Evolutionary conservation across 2,797 vertebrate species (phyloP), one percentile per base, ranked within the genome.

Genomic region (Bradypodion ventrale): DNA sequence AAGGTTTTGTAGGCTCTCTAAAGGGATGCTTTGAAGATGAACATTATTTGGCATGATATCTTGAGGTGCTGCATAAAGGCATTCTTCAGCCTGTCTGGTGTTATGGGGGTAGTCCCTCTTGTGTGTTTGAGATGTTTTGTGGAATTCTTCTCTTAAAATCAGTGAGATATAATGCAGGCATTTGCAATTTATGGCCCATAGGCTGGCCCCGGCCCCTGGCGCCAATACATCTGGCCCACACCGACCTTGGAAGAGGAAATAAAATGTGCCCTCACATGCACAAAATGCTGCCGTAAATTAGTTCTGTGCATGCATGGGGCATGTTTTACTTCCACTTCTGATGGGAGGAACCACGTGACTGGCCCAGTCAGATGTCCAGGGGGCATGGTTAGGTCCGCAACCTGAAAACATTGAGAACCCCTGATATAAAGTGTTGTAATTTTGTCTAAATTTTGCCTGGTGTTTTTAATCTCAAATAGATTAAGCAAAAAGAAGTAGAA

Each of bases 1-100:
- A 56, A 87, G 60, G 60, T 56, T 12, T 80, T 86, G 78, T 65
- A 80, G 81, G 60, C 82, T 80, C 69, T 1, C 0, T 87, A 83
- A 86, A 84, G 49, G 87, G 35, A 86, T 87, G 56, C 73, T 90
- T 83, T 88, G 85, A 89, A 89, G 84, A 89, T 87, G 89, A 89
- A 92, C 72, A 75, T 85, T 69, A 35, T n/a, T 90, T 91, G 87
- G 81, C 85, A 90, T 80, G 42, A 49, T 90, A 90, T 91, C 42
- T 35, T 69, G n/a, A 63, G 70, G 66, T 86, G 88, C 83, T 84
- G 72, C 2, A 21, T 83, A 42, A 29, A 7, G 74, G 0, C 66
- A 76, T 68, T 75, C 63, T 65, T 90, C 23, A 74, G 72, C 72
- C 80, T 46, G 85, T 69, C 63, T 91, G 25, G 6, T 23, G 65